These are phyloP conservation scores for Sebastes jordani DNA, from an alignment of 2,797 vertebrate genomes.

Conservation along the genomic window DNA sequence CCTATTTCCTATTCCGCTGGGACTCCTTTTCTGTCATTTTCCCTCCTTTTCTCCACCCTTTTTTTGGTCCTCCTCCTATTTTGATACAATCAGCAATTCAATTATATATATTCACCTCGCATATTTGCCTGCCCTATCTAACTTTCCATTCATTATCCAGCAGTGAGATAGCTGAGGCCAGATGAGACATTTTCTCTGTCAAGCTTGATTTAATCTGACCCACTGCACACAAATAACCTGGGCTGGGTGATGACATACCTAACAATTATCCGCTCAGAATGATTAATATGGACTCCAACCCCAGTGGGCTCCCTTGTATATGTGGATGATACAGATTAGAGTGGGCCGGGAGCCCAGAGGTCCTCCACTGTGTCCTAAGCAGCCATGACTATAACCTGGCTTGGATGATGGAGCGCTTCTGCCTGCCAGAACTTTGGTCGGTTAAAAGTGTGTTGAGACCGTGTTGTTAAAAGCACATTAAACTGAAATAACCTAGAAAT, in stretches of 20 bases:
- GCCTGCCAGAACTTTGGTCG: slow-evolving; percentile 61
- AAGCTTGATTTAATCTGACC: slow-evolving; percentile 69
- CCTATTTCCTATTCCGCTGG: slow-evolving; percentile 8
- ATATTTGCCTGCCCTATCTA: slow-evolving; percentile 43
- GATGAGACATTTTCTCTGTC: slow-evolving; percentile 68
- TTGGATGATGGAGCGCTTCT: slow-evolving; percentile 50
- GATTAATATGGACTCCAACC: slow-evolving; percentile 74
- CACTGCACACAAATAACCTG: slow-evolving; percentile 68
- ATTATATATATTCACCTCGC: slow-evolving; percentile 48
- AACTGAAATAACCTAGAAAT: slow-evolving; percentile 75
- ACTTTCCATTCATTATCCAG: slow-evolving; percentile 65
- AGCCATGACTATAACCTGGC: slow-evolving; percentile 71
- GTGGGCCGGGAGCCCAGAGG: slow-evolving; percentile 66
- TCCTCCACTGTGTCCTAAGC: slow-evolving; percentile 68
- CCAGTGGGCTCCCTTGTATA: slow-evolving; percentile 58
- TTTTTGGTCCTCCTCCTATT: slow-evolving; percentile 23
- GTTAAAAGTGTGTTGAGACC: slow-evolving; percentile 63
- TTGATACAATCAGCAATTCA: slow-evolving; percentile 52
- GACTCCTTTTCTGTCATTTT: slow-evolving; percentile 10
- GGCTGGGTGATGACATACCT: slow-evolving; percentile 69
- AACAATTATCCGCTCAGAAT: slow-evolving; percentile 78
- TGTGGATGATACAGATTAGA: slow-evolving; percentile 72
- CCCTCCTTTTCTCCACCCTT: background rate
- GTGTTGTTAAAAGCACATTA: slow-evolving; percentile 70
- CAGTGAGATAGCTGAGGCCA: slow-evolving; percentile 61